These are phyloP conservation scores for Sterrhoptilus dennistouni DNA, from an alignment of 2,113 vertebrate genomes.

Conservation along the genomic window DNA sequence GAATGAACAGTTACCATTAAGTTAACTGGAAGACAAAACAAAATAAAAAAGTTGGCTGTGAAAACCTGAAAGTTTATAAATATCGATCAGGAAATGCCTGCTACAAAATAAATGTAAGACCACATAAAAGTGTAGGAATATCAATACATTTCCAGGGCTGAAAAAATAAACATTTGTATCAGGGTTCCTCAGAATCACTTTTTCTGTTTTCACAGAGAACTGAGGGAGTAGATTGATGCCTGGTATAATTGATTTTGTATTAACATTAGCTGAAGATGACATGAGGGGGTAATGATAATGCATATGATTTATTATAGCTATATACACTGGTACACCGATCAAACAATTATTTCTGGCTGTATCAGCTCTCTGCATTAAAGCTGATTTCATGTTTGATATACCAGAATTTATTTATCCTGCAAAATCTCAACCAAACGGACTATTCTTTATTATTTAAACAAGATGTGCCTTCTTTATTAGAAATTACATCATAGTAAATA, in stretches of 20 bases:
- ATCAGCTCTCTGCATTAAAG: not conserved
- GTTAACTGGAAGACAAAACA: not conserved
- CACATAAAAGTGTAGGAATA: not conserved
- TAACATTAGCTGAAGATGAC: constrained; percentile 6
- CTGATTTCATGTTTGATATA: not conserved
- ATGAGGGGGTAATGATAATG: not conserved
- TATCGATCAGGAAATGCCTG: not conserved
- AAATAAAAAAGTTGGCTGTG: not conserved
- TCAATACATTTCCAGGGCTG: not conserved
- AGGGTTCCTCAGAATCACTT: not conserved
- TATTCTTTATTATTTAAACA: not conserved
- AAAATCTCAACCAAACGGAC: not conserved
- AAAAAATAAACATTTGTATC: not conserved
- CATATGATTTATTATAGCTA: not conserved
- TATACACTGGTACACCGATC: not conserved
- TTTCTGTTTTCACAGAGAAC: not conserved
- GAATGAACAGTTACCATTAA: not conserved
- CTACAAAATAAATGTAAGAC: not conserved
- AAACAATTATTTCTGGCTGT: not conserved
- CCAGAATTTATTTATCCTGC: not conserved
- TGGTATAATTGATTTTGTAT: constrained; percentile 8
- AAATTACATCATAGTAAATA: not conserved
- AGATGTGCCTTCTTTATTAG: not conserved
- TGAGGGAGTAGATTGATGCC: not conserved
- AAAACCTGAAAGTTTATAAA: not conserved